Percentiles rank a stretch among this genome's conserved stretches.
These are phyloP conservation scores for Hypocryptadius cinnamomeus DNA, from an alignment of 2,113 vertebrate species.

Conservation along the genomic window DNA sequence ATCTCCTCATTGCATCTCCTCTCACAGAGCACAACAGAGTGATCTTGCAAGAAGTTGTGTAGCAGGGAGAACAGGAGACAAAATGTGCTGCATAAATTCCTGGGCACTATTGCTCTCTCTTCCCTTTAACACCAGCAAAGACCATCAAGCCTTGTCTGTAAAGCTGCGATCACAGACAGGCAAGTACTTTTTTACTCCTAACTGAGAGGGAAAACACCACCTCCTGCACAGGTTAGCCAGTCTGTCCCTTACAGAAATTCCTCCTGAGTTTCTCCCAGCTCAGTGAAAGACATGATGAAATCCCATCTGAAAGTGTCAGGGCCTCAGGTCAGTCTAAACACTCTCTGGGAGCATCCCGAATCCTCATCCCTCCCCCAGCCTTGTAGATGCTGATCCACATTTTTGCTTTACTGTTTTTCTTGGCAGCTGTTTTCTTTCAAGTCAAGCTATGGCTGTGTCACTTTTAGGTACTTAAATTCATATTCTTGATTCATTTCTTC, in stretches of 20 bases:
- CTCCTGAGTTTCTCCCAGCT: neutral
- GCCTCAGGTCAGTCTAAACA: neutral
- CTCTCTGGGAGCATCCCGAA: neutral
- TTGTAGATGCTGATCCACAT: neutral
- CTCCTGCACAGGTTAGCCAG: neutral
- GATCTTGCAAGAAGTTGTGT: neutral
- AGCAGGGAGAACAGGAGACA: neutral
- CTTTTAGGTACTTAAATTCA: conserved; percentile 43
- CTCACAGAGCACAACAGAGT: neutral
- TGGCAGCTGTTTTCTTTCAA: conserved; percentile 35
- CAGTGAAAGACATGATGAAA: neutral
- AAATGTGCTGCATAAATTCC: neutral
- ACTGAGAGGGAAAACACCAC: neutral
- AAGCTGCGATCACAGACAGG: rapidly evolving
- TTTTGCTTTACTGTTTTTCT: neutral
- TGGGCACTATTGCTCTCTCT: neutral
- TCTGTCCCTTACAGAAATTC: neutral
- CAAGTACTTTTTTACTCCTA: neutral
- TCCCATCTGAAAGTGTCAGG: neutral
- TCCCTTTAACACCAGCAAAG: neutral
- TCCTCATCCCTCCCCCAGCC: neutral
- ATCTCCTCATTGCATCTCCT: neutral
- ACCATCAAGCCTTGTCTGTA: neutral
- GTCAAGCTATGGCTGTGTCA: neutral
- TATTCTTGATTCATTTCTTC: conserved; percentile 44